These are phyloP conservation scores for Alligator sinensis DNA, from an alignment of 2,113 vertebrate genomes.

Conservation along the genomic window DNA sequence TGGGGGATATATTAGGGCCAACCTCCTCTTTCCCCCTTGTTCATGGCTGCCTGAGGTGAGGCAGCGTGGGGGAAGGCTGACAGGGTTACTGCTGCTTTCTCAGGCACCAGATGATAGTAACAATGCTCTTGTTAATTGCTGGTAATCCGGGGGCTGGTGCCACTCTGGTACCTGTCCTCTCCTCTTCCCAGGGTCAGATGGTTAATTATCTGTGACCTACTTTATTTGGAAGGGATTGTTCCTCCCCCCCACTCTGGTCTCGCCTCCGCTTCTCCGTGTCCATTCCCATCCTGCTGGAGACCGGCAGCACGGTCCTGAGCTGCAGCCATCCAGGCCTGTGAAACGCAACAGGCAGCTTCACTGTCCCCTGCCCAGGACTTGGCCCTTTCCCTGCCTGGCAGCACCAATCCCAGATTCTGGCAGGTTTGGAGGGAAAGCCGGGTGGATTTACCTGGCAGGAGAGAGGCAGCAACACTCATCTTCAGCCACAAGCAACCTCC, in stretches of 20 bases:
- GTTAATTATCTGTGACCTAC: not conserved
- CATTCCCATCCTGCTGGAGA: too few relatives aligned
- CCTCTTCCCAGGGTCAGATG: rapidly evolving
- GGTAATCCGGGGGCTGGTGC: too few relatives aligned
- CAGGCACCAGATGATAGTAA: too few relatives aligned
- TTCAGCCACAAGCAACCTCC: not conserved
- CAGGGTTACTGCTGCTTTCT: too few relatives aligned
- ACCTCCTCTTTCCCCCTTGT: rapidly evolving
- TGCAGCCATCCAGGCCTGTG: not conserved
- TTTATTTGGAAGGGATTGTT: conserved; percentile 18
- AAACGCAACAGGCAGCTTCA: rapidly evolving
- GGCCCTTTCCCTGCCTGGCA: not conserved
- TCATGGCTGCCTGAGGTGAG: not conserved
- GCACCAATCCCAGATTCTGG: not conserved
- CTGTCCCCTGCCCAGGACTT: not conserved
- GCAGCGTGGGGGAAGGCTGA: not conserved
- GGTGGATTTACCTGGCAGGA: not conserved
- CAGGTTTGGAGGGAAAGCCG: not conserved
- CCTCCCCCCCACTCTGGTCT: not conserved
- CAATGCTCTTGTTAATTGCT: too few relatives aligned
- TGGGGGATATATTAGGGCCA: not conserved
- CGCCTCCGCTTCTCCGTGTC: not conserved
- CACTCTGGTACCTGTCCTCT: not conserved
- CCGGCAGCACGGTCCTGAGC: not conserved
- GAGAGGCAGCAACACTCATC: not conserved